Percentiles rank a stretch among this genome's conserved stretches.
Conservation (phyloP, 2,113 vertebrate genomes). For the Clupea harengus region DNA sequence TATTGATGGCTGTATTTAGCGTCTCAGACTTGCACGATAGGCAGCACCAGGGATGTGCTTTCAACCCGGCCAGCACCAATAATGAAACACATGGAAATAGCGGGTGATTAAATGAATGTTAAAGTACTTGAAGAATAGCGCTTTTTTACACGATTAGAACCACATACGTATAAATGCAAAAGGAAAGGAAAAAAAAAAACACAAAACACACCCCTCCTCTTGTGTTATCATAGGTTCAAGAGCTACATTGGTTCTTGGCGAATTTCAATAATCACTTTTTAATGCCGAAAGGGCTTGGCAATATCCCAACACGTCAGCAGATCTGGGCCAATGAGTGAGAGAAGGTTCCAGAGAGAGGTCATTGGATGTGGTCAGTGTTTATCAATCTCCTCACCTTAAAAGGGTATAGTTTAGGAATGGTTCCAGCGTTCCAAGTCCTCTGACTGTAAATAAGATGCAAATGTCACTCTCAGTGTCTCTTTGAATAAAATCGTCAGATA, state of each 20-base stretch:
- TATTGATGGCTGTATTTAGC: conserved; percentile 50
- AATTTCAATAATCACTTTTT: not conserved
- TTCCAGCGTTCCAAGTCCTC: not conserved
- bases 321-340: not conserved
- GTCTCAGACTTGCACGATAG: conserved; percentile 38
- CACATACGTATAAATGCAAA: no score
- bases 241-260: no score
- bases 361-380: not conserved
- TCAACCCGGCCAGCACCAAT: not conserved
- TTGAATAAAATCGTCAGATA: not conserved
- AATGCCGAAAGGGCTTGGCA: not conserved
- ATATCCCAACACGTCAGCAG: not conserved
- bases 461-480: not conserved
- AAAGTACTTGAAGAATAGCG: not conserved
- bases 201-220: no score
- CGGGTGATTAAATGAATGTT: not conserved
- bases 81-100: not conserved
- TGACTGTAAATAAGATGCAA: not conserved
- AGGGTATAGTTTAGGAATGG: not conserved
- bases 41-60: conserved; percentile 33
- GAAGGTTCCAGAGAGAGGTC: not conserved
- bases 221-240: no score
- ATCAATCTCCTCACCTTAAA: not conserved
- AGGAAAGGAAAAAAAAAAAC: no score
- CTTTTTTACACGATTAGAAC: not conserved